A percentile compares a stretch with the other conserved stretches of the same genome.
Conservation (phyloP, 2,797 vertebrate species). For the Merluccius polli region DNA sequence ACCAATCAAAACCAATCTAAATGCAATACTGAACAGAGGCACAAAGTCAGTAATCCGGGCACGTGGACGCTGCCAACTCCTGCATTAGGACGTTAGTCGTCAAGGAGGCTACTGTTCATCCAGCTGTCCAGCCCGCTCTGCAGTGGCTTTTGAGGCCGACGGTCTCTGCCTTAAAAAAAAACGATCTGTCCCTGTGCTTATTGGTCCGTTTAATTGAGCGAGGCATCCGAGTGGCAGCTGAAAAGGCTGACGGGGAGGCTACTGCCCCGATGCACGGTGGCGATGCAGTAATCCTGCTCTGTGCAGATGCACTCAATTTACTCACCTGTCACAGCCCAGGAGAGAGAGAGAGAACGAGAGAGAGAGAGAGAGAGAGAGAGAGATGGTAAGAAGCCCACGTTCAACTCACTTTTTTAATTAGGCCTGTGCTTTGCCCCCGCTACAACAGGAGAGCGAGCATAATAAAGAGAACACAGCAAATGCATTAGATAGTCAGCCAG, state of each 20-base stretch:
- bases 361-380: neutral
- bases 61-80: neutral
- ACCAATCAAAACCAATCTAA: too few relatives aligned
- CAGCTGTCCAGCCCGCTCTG: neutral
- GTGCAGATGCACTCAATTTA: constrained; percentile 37
- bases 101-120: neutral
- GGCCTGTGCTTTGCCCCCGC: too few relatives aligned
- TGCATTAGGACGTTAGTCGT: neutral
- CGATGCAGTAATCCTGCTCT: constrained; percentile 25
- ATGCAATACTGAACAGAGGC: neutral
- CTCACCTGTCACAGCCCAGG: constrained; percentile 27
- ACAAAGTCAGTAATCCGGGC: neutral
- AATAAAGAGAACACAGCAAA: neutral
- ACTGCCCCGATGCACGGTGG: constrained; percentile 25
- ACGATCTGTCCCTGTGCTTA: constrained; percentile 28
- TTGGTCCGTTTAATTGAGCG: constrained; percentile 54
- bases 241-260: constrained; percentile 36
- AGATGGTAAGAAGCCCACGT: neutral
- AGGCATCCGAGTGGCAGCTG: constrained; percentile 50
- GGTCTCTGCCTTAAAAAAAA: neutral
- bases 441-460: neutral
- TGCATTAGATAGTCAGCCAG: too few relatives aligned
- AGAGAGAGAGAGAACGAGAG: neutral
- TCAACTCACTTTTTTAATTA: too few relatives aligned
- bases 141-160: neutral